phyloP scores from a whole-genome alignment of 2,888 invertebrate genomes.

The Meganola albula region DNA sequence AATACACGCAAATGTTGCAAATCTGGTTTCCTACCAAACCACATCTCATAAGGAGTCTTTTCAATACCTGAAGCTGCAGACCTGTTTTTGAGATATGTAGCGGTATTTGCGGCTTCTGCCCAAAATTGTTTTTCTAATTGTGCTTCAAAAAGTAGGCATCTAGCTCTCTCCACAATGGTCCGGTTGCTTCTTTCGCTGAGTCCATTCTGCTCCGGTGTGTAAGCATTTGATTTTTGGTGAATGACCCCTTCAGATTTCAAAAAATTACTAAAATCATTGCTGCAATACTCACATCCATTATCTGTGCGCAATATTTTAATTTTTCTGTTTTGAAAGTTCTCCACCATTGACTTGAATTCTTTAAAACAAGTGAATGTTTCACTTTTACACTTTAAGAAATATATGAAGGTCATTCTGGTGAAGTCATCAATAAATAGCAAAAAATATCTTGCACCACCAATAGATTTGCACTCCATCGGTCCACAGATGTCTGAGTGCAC shows the following conservation, averaged over 20 bases:
- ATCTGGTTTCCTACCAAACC: conserved; percentile 15
- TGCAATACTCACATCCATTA: conserved; percentile 12
- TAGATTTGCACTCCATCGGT: no score
- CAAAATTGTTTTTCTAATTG: conserved; percentile 7
- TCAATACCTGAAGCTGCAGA: conserved; percentile 1
- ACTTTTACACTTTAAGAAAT: conserved; percentile 7
- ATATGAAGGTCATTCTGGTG: conserved; percentile 17
- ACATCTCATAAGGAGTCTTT: conserved; percentile 6
- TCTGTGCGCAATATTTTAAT: conserved; percentile 12
- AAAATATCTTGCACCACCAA: no score
- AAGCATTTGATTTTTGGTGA: conserved; percentile 5
- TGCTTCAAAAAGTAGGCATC: conserved; percentile 10
- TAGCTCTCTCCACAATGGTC: conserved; percentile 14
- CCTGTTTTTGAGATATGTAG: conserved; percentile 13
- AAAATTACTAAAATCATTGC: conserved; percentile 9
- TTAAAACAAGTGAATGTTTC: conserved; percentile 10
- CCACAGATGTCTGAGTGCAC: no score
- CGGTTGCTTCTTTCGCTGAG: conserved; percentile 14
- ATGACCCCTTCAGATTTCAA: conserved; percentile 9
- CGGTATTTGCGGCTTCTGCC: conserved; percentile 13
- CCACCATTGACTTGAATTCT: conserved; percentile 7
- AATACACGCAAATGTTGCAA: conserved; percentile 17
- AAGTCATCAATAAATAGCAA: conserved; percentile 25
- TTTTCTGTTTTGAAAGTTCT: conserved; percentile 6
- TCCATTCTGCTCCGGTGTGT: conserved; percentile 9